Conservation (phyloP, 2,113 vertebrate species). For the Axis porcinus region DNA sequence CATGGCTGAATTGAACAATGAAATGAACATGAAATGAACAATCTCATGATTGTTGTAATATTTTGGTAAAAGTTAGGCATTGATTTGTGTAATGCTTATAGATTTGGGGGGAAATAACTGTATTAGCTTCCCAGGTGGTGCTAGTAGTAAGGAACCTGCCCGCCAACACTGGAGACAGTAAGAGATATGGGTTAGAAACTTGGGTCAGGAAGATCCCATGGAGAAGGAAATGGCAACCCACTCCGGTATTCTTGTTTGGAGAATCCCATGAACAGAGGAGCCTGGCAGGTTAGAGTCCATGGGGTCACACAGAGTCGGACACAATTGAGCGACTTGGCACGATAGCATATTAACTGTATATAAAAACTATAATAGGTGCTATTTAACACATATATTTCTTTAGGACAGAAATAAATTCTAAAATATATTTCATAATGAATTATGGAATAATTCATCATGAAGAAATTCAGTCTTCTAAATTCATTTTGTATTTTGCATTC, state of each 20-base stretch:
- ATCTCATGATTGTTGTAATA: neutral
- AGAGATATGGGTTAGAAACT: neutral
- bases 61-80: neutral
- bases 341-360: neutral
- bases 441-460: neutral
- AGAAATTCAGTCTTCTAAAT: neutral
- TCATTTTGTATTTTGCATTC: neutral
- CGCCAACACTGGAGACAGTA: neutral
- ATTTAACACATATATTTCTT: neutral
- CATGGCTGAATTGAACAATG: neutral
- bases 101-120: neutral
- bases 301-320: neutral
- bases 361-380: neutral
- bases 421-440: neutral
- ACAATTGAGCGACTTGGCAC: fast-evolving
- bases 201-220: neutral
- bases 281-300: neutral
- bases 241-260: neutral
- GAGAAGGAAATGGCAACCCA: neutral
- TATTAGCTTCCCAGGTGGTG: neutral
- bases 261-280: neutral
- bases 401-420: neutral
- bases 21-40: too few species aligned
- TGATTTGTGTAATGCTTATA: neutral
- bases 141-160: neutral